Conservation (phyloP, 2,797 vertebrate species). For the Nyctibius grandis region DNA sequence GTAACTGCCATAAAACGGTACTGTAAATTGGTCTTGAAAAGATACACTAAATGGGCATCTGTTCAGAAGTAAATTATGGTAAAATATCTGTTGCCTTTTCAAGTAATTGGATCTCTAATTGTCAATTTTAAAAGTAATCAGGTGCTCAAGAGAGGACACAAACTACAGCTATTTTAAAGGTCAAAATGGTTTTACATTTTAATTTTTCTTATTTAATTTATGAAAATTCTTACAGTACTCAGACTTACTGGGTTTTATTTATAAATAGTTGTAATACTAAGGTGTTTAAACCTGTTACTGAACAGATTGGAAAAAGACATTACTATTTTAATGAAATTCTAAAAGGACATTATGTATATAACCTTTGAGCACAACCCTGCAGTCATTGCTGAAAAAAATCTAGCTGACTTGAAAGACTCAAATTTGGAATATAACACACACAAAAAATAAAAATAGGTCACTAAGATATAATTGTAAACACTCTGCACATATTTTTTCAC, state of each 20-base stretch:
- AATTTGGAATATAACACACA: not conserved
- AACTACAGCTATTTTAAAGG: not conserved
- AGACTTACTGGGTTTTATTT: not conserved
- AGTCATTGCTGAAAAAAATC: not conserved
- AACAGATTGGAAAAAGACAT: not conserved
- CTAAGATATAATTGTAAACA: conserved; percentile 1
- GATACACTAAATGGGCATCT: not conserved
- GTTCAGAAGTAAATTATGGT: not conserved
- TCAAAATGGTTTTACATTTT: not conserved
- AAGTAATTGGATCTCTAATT: not conserved
- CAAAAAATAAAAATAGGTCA: conserved; percentile 33
- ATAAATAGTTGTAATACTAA: not conserved
- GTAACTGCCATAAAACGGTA: not conserved
- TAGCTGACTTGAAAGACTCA: not conserved
- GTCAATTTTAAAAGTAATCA: conserved; percentile 9
- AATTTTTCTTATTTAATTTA: not conserved
- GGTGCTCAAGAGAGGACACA: not conserved
- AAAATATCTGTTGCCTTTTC: not conserved
- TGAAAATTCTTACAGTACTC: not conserved
- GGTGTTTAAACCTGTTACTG: not conserved
- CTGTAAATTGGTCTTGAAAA: not conserved
- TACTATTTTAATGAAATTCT: not conserved
- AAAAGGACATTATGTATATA: not conserved
- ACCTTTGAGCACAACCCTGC: not conserved
- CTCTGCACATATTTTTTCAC: not conserved